Base-by-base conservation (phyloP, 2,888 invertebrate genomes). In the Apodemia duryi region DNA sequence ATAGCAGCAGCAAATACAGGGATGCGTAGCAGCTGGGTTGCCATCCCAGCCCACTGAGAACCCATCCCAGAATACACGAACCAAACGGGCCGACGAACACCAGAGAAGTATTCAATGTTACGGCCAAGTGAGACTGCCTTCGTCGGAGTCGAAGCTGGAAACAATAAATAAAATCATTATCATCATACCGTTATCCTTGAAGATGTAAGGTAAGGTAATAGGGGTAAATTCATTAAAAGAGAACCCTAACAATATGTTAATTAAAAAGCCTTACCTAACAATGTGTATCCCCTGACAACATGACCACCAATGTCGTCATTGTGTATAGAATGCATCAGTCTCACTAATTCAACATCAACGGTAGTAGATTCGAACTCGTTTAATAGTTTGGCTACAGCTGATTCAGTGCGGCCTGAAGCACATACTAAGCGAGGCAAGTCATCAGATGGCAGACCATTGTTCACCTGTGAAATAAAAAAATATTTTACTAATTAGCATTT, bases 21-120 rank as follows among this genome's bases (percentile, higher is more conserved):
- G 41, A 98, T 91, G 72, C 92, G 86, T 94, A 97, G 94, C 62
- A 98, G 93, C 52, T 95, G 93, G 10, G 93, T 87, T 4, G 96
- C 98, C 97, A 98, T 97, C 70, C 95, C 95, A 11, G 94, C 87
- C 97, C 97, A 98, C 77, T 97, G 97, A 0, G 96, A 95, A 1
- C 97, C 97, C 97, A 98, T 96, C 46, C 98, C 98, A 64, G 98
- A 96, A 88, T 97, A 98, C 57, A 98, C 95, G 86, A 96, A 98
- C 94, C 97, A 97, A 1, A 98, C 90, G 1, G 97, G 96, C 0
- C 95, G 93, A 65, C 92, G 92, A 0, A 92, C 87, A 0, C 94
- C 95, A 0, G 94, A 91, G 78, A 92, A 94, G 80, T 94, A 94
- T 72, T 94, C 91, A 35, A 94, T 83, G 51, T 94, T 93, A 52